Evolutionary conservation across 1,140 invertebrate species (phyloP).

Genomic region (Drosophila rufa): DNA sequence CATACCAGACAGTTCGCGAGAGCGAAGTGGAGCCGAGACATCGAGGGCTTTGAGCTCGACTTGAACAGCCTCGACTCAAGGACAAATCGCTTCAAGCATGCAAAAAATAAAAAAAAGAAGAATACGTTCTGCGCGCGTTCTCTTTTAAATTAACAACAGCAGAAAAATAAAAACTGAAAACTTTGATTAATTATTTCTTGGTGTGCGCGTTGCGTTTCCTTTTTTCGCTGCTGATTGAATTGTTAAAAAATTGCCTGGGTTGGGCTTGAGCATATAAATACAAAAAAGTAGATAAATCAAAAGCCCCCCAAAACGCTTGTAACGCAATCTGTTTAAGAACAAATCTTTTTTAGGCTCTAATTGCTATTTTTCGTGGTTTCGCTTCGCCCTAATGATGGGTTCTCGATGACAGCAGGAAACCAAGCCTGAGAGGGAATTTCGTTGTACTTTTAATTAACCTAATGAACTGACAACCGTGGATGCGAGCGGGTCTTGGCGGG

Average conservation of each 20-base stretch:
- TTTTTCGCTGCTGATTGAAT: slow-evolving; percentile 59
- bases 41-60: slow-evolving; percentile 63
- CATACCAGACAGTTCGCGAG: slow-evolving; percentile 10
- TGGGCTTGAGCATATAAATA: slow-evolving; percentile 1
- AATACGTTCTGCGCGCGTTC: slow-evolving; percentile 41
- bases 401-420: slow-evolving; percentile 69
- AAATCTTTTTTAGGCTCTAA: slow-evolving; percentile 53
- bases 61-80: slow-evolving; percentile 75
- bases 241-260: slow-evolving; percentile 54
- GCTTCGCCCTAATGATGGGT: slow-evolving; percentile 59
- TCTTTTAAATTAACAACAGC: slow-evolving; percentile 44
- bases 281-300: slow-evolving; percentile 60
- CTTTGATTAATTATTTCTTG: slow-evolving; percentile 53
- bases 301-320: slow-evolving; percentile 55
- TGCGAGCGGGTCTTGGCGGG: slow-evolving; percentile 10
- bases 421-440: slow-evolving; percentile 10
- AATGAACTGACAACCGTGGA: slow-evolving; percentile 56
- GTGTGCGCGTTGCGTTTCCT: slow-evolving; percentile 26
- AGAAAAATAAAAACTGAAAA: slow-evolving; percentile 22
- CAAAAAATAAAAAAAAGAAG: slow-evolving; percentile 50
- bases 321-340: slow-evolving; percentile 59
- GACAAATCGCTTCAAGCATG: slow-evolving; percentile 77
- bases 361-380: slow-evolving; percentile 50
- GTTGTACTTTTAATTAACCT: slow-evolving; percentile 79
- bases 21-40: slow-evolving; percentile 23